Conservation (phyloP, 2,888 invertebrate genomes). For the Drosophila recens region DNA sequence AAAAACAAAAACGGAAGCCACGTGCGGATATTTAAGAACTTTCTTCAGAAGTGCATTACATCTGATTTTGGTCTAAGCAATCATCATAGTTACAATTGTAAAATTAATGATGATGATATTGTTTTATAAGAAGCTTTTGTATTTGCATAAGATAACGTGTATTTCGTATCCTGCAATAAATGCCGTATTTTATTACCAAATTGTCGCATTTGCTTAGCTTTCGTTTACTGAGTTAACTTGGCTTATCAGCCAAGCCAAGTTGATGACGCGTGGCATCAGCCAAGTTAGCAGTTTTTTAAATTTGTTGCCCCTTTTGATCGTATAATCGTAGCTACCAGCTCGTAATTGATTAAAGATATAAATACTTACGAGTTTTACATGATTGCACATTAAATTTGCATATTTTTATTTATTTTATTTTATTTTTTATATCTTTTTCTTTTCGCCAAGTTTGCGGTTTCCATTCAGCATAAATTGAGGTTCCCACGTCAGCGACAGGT, state of each 20-base stretch:
- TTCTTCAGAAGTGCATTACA: slow-evolving; percentile 35
- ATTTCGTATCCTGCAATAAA: not conserved
- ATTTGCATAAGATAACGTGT: slow-evolving; percentile 6
- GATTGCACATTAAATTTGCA: slow-evolving; percentile 33
- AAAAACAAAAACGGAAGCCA: slow-evolving; percentile 27
- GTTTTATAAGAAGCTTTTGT: slow-evolving; percentile 3
- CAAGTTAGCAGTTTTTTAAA: slow-evolving; percentile 31
- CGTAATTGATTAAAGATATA: slow-evolving; percentile 25
- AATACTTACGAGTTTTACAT: slow-evolving; percentile 35
- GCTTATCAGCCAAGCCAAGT: slow-evolving; percentile 27
- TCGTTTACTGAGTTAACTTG: slow-evolving; percentile 19
- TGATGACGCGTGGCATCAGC: slow-evolving; percentile 64
- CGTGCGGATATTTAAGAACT: slow-evolving; percentile 35
- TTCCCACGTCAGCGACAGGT: slow-evolving; percentile 50
- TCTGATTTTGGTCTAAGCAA: slow-evolving; percentile 22
- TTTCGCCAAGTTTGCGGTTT: slow-evolving; percentile 23
- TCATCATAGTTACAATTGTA: not conserved
- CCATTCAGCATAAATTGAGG: slow-evolving; percentile 49
- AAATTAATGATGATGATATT: not conserved
- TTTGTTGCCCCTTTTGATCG: not conserved
- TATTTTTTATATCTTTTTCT: not conserved
- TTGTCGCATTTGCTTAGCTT: slow-evolving; percentile 36
- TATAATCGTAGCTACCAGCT: slow-evolving; percentile 7
- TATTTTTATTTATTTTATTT: slow-evolving; percentile 15
- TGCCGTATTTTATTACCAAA: slow-evolving; percentile 14